Conservation (phyloP, 2,797 vertebrate genomes). For the Apodemus agrarius region DNA sequence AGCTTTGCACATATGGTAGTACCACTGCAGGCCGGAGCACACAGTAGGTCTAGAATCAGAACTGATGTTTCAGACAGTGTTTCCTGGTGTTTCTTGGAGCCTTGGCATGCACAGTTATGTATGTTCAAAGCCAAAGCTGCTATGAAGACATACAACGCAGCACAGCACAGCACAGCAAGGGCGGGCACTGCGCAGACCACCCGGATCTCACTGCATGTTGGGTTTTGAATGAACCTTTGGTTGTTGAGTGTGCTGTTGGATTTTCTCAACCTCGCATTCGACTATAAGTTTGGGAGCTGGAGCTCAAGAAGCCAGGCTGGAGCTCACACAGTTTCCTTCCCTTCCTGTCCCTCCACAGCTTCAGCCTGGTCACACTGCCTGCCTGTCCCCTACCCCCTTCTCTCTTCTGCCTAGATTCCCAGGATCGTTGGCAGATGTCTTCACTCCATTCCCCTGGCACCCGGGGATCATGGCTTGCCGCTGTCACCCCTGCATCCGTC, state of each 20-base stretch:
- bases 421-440: not conserved
- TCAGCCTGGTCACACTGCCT: not conserved
- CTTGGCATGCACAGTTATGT: not conserved
- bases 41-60: not conserved
- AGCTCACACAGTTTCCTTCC: not conserved
- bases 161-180: not conserved
- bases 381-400: not conserved
- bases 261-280: not conserved
- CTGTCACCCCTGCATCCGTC: not conserved
- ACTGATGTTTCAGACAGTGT: not conserved
- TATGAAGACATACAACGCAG: accelerated
- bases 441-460: not conserved
- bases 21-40: not conserved
- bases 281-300: not conserved
- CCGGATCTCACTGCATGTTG: not conserved
- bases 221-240: not conserved
- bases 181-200: not conserved
- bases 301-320: not conserved
- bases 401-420: too few relatives aligned
- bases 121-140: not conserved
- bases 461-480: not conserved
- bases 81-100: not conserved
- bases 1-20: not conserved
- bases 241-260: not conserved
- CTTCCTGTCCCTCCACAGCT: not conserved